phyloP scores from a whole-genome alignment of 2,797 vertebrate species.

The Parauchenoglanis punctatus region DNA sequence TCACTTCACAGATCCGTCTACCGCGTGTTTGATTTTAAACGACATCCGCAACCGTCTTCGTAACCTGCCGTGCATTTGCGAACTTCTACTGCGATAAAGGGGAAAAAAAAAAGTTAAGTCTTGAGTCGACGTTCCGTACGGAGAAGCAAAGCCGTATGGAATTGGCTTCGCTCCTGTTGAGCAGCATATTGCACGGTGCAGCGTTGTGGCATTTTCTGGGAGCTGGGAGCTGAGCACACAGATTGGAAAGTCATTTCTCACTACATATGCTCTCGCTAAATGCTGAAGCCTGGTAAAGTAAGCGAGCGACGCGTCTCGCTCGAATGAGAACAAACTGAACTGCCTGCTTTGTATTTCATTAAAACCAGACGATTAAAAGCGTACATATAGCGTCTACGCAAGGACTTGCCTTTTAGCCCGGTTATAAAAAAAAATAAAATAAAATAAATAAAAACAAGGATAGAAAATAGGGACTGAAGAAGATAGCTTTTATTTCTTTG shows the following conservation, averaged over 20 bases:
- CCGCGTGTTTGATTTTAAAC: not conserved
- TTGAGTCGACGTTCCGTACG: slow-evolving; percentile 5
- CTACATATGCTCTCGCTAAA: not conserved
- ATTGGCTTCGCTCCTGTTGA: slow-evolving; percentile 31
- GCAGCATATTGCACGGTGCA: slow-evolving; percentile 39
- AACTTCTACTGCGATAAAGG: not conserved
- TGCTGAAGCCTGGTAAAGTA: not conserved
- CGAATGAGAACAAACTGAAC: not conserved
- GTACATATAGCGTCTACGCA: too few relatives aligned
- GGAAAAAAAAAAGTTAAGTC: not conserved
- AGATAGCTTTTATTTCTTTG: too few relatives aligned
- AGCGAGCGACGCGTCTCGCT: not conserved
- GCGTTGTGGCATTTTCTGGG: slow-evolving; percentile 31
- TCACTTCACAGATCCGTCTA: not conserved
- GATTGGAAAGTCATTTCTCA: slow-evolving; percentile 53
- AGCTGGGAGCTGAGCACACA: slow-evolving; percentile 47
- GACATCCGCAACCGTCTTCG: not conserved
- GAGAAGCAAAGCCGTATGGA: slow-evolving; percentile 36
- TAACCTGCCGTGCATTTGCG: not conserved
- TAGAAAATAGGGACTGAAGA: not conserved
- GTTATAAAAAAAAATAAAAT: too few relatives aligned
- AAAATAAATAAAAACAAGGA: too few relatives aligned
- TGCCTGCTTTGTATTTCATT: not conserved
- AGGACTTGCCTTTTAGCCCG: too few relatives aligned
- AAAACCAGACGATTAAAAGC: too few relatives aligned